Evolutionary conservation across 2,797 vertebrate genomes (phyloP).

Genomic region (Myripristis jacobus): DNA sequence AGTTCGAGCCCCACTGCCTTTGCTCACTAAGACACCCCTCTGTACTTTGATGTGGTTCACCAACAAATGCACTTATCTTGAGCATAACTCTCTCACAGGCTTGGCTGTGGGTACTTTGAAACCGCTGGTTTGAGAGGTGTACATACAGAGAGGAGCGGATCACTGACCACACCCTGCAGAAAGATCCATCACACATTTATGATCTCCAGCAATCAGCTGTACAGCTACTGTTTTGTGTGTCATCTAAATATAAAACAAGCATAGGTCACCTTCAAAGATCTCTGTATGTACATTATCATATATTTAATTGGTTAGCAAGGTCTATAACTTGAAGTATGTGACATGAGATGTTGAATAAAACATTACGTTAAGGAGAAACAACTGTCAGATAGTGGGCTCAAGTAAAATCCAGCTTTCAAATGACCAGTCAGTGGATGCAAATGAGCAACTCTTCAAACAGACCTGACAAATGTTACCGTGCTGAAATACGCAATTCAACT

Average conservation of each 20-base stretch:
- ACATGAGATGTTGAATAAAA: conserved; percentile 79
- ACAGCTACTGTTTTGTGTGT: conserved; percentile 57
- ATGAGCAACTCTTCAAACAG: conserved; percentile 63
- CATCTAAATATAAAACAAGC: conserved; percentile 62
- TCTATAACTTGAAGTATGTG: conserved; percentile 67
- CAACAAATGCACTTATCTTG: conserved; percentile 85
- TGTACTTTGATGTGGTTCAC: conserved; percentile 85
- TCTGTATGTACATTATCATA: conserved; percentile 72
- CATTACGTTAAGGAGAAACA: conserved; percentile 70
- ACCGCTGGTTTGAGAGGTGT: conserved; percentile 67
- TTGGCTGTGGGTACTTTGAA: conserved; percentile 72
- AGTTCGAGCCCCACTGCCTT: conserved; percentile 80
- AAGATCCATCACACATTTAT: conserved; percentile 23
- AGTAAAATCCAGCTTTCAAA: conserved; percentile 64
- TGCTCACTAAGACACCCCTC: conserved; percentile 80
- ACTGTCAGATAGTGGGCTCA: conserved; percentile 60
- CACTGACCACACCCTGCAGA: conserved; percentile 61
- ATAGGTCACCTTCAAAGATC: conserved; percentile 68
- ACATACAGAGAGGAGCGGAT: conserved; percentile 62
- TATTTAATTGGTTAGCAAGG: conserved; percentile 79
- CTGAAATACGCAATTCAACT: conserved; percentile 36
- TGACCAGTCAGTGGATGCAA: conserved; percentile 72
- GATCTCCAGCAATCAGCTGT: conserved; percentile 48
- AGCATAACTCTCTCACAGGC: conserved; percentile 76
- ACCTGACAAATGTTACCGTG: conserved; percentile 46